Evolutionary conservation across 1,140 invertebrate species (phyloP), one percentile per base, ranked within the genome.

Genomic region (Onthophagus taurus): DNA sequence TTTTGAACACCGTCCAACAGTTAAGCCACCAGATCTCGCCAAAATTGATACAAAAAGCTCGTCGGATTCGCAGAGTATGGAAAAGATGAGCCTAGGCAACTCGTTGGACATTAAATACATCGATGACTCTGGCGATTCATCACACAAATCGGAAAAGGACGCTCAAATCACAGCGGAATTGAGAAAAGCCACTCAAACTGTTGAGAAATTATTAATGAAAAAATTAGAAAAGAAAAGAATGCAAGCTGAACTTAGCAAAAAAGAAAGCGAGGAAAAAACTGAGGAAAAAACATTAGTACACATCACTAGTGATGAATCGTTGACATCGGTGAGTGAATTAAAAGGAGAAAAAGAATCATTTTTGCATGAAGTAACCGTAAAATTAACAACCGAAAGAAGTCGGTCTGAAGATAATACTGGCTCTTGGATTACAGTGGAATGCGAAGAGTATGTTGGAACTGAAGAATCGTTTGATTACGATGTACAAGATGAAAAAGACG

Each of bases 231-330:
- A 55, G 31, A 43, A 53, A 31, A 19, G 47, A 44, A 37, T 19
- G 49, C 58, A 68, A 48, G 65, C 59, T 47, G 66, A 61, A 45
- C n/a, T n/a, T n/a, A 62, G 60, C 48, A 63, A 49, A 45, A 65
- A 66, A 54, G 58, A 67, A 47, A 3, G 4, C 13, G 48, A 66
- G 12, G 52, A 59, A 2, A 67, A 68, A 24, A 54, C 53, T 38
- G 69, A 58, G 62, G 63, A 55, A 52, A 70, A 63, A 51, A 60
- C 21, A 60, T 64, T 66, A 6, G 63, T 64, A 4, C 61, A 70
- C 19, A 64, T 75, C 41, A 74, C 70, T 0, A 78, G 75, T 29
- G 76, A 77, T 50, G 77, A 78, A 58, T 80, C 76, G 33, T 65
- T 80, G 4, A 77, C 74, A 16, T 72, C 75, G 64, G 72, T 75